Conservation (phyloP, 1,140 invertebrate species). For the Leguminivora glycinivorella region DNA sequence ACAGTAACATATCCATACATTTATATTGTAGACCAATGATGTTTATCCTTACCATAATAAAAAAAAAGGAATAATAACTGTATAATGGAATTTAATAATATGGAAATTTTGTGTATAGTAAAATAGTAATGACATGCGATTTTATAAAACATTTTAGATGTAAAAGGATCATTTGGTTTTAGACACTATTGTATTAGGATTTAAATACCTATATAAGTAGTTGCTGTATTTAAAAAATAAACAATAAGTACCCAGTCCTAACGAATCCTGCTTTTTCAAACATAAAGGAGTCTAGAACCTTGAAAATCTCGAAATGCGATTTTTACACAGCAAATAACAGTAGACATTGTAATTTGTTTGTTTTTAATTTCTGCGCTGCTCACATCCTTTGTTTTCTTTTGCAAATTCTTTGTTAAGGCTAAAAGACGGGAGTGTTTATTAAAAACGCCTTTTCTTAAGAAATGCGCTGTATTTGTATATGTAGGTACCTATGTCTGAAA, state of each 20-base stretch:
- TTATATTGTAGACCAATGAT: too few relatives aligned
- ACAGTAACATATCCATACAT: too few relatives aligned
- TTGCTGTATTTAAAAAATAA: too few relatives aligned
- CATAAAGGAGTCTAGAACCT: neutral
- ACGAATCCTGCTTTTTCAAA: neutral
- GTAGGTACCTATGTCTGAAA: neutral
- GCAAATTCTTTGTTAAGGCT: neutral
- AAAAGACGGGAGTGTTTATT: slow-evolving; percentile 8
- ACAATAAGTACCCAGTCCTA: neutral
- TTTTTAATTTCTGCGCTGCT: slow-evolving; percentile 13
- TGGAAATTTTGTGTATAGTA: too few relatives aligned
- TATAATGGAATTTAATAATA: too few relatives aligned
- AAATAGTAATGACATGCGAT: too few relatives aligned
- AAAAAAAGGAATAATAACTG: too few relatives aligned
- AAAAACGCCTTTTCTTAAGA: slow-evolving; percentile 45
- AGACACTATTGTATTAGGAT: too few relatives aligned
- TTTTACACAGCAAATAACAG: slow-evolving; percentile 3
- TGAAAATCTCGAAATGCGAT: neutral
- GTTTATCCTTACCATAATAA: too few relatives aligned
- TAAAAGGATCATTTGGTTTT: too few relatives aligned
- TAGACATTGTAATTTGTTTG: slow-evolving; percentile 16
- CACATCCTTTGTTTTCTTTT: slow-evolving; percentile 2
- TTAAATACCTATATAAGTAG: too few relatives aligned
- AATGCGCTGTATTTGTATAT: neutral
- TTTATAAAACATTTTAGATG: too few relatives aligned